Percentiles rank a stretch among this genome's conserved stretches.
These are phyloP conservation scores for Saturnia japonica DNA, from an alignment of 2,888 invertebrate species.

Conservation along the genomic window DNA sequence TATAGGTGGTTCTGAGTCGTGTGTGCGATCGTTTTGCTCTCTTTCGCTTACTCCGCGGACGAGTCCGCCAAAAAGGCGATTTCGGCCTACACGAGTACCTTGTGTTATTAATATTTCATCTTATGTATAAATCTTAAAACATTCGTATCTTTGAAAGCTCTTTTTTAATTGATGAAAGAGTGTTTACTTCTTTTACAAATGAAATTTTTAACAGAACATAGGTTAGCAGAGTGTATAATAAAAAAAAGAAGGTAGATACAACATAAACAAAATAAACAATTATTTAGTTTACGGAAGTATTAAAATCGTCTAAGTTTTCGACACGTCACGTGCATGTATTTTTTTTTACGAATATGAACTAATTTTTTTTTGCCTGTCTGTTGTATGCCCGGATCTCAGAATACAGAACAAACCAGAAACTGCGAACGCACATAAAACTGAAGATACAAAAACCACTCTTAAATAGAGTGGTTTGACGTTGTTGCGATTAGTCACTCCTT, in stretches of 20 bases:
- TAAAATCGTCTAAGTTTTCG: too few relatives aligned
- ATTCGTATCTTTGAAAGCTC: conserved; percentile 1
- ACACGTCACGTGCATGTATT: too few relatives aligned
- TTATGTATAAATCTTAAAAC: conserved; percentile 4
- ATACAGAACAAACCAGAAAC: too few relatives aligned
- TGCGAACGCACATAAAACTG: too few relatives aligned
- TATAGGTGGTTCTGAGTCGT: conserved; percentile 73
- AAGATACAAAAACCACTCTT: too few relatives aligned
- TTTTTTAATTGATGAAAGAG: neutral
- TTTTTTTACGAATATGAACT: too few relatives aligned
- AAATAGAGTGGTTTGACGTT: too few relatives aligned
- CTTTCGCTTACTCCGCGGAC: conserved; percentile 40
- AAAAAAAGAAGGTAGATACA: neutral
- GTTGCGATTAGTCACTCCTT: too few relatives aligned
- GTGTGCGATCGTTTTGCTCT: conserved; percentile 56
- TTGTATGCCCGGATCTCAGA: too few relatives aligned
- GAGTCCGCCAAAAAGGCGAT: conserved; percentile 56
- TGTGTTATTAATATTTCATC: conserved; percentile 23
- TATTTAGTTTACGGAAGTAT: too few relatives aligned
- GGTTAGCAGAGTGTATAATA: neutral
- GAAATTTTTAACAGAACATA: neutral
- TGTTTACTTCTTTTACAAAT: neutral
- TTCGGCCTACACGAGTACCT: conserved; percentile 43
- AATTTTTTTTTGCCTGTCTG: too few relatives aligned
- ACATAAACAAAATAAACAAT: too few relatives aligned